Conservation (phyloP, 2,888 invertebrate genomes). For the Ecdyonurus torrentis region DNA sequence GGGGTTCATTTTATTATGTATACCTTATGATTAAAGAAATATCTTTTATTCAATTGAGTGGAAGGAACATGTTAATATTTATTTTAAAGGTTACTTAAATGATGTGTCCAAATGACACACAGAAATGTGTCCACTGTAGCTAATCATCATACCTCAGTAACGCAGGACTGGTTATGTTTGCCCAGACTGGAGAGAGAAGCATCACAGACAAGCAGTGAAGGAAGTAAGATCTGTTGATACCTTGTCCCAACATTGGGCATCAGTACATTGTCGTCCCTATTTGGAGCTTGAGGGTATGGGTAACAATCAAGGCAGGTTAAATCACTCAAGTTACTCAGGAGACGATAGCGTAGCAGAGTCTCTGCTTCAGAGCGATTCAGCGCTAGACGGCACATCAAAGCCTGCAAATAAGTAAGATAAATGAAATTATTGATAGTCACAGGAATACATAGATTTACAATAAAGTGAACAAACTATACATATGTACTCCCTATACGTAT, state of each 20-base stretch:
- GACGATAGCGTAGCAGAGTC: slow-evolving; percentile 34
- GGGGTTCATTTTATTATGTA: no score
- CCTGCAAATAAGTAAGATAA: no score
- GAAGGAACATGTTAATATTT: no score
- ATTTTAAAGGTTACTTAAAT: no score
- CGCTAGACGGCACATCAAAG: slow-evolving; percentile 53
- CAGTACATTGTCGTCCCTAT: slow-evolving; percentile 17
- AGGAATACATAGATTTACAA: no score
- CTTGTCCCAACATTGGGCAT: slow-evolving; percentile 35
- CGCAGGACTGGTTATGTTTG: slow-evolving; percentile 64
- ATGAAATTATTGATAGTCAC: no score
- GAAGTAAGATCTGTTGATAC: slow-evolving; percentile 68
- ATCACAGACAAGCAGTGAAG: slow-evolving; percentile 65
- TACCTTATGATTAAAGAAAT: no score
- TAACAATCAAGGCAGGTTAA: slow-evolving; percentile 44
- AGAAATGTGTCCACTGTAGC: no score
- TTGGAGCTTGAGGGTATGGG: slow-evolving; percentile 42
- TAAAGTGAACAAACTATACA: no score
- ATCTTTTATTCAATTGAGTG: no score
- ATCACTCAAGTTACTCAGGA: slow-evolving; percentile 42
- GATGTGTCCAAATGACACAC: no score
- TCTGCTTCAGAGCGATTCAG: not conserved
- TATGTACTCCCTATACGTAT: no score
- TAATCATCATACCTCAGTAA: slow-evolving; percentile 48
- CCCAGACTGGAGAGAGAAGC: slow-evolving; percentile 69